A percentile compares a stretch with the other conserved stretches of the same genome.
Evolutionary conservation across 2,113 vertebrate genomes (phyloP).

Genomic region (Balaenoptera acutorostrata): DNA sequence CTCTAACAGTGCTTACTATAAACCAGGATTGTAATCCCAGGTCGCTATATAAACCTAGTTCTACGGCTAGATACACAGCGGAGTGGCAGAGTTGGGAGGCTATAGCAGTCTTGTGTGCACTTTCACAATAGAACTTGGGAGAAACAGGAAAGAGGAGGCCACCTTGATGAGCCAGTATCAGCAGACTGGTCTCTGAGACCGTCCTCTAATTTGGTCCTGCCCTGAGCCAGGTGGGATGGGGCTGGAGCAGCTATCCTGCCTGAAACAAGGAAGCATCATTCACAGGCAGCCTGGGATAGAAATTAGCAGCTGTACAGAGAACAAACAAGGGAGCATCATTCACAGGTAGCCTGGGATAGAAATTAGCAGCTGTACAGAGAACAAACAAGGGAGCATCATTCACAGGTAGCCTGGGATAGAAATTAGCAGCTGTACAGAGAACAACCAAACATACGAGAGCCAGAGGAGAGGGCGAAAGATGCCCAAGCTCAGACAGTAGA

Average conservation of each 20-base stretch:
- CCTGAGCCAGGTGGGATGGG: not conserved
- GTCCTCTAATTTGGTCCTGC: not conserved
- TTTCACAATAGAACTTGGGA: not conserved
- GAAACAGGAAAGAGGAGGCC: not conserved
- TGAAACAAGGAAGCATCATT: fast-evolving
- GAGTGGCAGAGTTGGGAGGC: not conserved
- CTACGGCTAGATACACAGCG: not conserved
- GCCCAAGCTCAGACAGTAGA: not conserved
- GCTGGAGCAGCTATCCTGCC: not conserved
- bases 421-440: fast-evolving
- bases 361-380: fast-evolving
- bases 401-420: not conserved
- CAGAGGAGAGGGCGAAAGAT: not conserved
- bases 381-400: fast-evolving
- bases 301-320: fast-evolving
- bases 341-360: not conserved
- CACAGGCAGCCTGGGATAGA: not conserved
- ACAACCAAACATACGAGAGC: not conserved
- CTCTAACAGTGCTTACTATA: not conserved
- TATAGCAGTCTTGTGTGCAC: not conserved
- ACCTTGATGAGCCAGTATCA: not conserved
- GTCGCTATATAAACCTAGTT: not conserved
- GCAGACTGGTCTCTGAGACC: too few species aligned
- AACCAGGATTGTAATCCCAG: not conserved
- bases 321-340: fast-evolving